Evolutionary conservation across 2,113 vertebrate species (phyloP).

Genomic region (Bos indicus): DNA sequence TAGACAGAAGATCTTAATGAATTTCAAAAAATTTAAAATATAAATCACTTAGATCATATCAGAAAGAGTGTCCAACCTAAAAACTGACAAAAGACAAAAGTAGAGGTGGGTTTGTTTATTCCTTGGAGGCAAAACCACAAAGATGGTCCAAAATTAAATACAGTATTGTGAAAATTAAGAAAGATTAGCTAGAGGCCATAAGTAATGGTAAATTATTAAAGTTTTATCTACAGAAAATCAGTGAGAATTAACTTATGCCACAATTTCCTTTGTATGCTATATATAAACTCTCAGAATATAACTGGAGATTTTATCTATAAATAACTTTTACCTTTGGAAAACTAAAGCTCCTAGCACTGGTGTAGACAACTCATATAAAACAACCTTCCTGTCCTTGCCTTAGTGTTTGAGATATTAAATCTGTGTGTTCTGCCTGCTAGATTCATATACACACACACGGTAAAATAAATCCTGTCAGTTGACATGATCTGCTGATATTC

Average conservation of each 20-base stretch:
- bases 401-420: not conserved
- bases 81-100: not conserved
- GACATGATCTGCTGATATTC: not conserved
- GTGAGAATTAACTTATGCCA: slow-evolving; percentile 19
- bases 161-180: not conserved
- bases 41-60: not conserved
- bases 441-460: not conserved
- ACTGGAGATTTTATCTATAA: not conserved
- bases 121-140: not conserved
- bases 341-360: not conserved
- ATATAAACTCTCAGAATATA: not conserved
- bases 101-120: not conserved
- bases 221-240: slow-evolving; percentile 22
- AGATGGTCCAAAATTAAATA: not conserved
- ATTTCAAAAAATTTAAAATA: not conserved
- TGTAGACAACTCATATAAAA: not conserved
- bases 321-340: not conserved
- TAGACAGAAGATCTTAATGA: not conserved
- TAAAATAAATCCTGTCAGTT: not conserved
- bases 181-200: not conserved
- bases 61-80: not conserved
- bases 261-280: not conserved
- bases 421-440: not conserved
- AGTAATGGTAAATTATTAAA: not conserved
- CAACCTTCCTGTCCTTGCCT: not conserved